Percentiles rank a stretch among this genome's conserved stretches.
phyloP scores from a whole-genome alignment of 2,797 vertebrate species.

The Tolypeutes matacus region DNA sequence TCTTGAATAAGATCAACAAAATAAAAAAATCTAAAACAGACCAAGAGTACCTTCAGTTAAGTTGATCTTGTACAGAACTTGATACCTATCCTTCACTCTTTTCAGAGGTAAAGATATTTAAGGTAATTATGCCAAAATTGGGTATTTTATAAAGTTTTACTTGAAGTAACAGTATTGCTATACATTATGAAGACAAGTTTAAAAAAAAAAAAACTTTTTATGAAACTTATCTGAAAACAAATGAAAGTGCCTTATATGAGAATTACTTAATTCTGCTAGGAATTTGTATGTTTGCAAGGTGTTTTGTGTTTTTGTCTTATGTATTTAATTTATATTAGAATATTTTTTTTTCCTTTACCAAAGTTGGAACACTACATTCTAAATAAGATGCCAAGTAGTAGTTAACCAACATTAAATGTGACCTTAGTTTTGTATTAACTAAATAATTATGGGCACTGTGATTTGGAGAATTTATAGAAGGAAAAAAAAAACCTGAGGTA shows the following conservation, averaged over 20 bases:
- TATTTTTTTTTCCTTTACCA: neutral
- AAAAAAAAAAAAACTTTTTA: slow-evolving; percentile 31
- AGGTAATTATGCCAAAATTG: slow-evolving; percentile 62
- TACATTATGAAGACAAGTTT: slow-evolving; percentile 73
- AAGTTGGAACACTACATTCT: slow-evolving; percentile 66
- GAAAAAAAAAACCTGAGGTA: neutral
- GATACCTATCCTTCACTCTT: slow-evolving; percentile 49
- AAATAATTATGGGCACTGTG: slow-evolving; percentile 62
- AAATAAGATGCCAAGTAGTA: slow-evolving; percentile 57
- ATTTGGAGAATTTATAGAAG: slow-evolving; percentile 57
- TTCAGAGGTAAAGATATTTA: slow-evolving; percentile 62
- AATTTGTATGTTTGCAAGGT: slow-evolving; percentile 63
- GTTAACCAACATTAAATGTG: slow-evolving; percentile 55
- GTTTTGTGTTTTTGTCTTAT: slow-evolving; percentile 58
- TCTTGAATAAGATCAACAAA: slow-evolving; percentile 71
- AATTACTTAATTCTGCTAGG: slow-evolving; percentile 64
- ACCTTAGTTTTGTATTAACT: slow-evolving; percentile 68
- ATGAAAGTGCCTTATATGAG: slow-evolving; percentile 80
- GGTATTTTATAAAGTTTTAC: slow-evolving; percentile 70
- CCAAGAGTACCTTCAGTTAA: slow-evolving; percentile 23
- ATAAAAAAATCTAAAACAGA: slow-evolving; percentile 59
- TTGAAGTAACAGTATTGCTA: slow-evolving; percentile 63
- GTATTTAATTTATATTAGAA: slow-evolving; percentile 51
- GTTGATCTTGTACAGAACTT: slow-evolving; percentile 61
- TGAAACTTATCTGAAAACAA: slow-evolving; percentile 60